phyloP scores from a whole-genome alignment of 2,888 invertebrate species.

The Augochlorella aurata region DNA sequence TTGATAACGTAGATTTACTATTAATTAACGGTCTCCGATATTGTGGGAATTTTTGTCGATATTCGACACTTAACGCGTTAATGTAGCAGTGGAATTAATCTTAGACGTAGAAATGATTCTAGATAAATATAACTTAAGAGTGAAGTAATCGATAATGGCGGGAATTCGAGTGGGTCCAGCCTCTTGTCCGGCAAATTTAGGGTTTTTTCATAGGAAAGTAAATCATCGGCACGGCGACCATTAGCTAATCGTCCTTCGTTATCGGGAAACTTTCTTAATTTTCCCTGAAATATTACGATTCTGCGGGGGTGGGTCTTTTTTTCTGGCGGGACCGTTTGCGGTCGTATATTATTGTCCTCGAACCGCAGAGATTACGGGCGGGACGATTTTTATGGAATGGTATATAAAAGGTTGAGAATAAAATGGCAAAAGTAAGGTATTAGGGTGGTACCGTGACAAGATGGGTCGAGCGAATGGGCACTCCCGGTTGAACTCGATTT shows the following conservation, averaged over 20 bases:
- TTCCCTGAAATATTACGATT: background rate
- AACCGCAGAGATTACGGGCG: slow-evolving; percentile 3
- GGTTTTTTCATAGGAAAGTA: no score
- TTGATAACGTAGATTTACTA: no score
- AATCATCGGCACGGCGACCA: background rate
- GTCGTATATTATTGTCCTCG: slow-evolving; percentile 2
- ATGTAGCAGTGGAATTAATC: no score
- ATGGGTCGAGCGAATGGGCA: slow-evolving; percentile 12
- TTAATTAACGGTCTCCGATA: no score
- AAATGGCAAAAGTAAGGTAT: slow-evolving; percentile 1
- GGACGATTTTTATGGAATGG: slow-evolving; percentile 11
- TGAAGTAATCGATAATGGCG: no score
- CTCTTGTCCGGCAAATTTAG: no score
- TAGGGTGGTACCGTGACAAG: background rate
- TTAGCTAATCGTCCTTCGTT: background rate
- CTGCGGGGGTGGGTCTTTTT: background rate
- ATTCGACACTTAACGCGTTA: no score
- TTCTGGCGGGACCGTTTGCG: background rate
- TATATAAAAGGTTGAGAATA: background rate
- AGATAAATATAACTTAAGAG: no score
- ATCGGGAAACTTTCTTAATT: slow-evolving; percentile 12
- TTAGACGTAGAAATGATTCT: no score
- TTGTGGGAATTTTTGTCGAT: no score
- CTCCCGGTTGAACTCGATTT: slow-evolving; percentile 56
- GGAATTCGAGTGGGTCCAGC: no score